Percentiles rank a stretch among this genome's conserved stretches.
Evolutionary conservation across 2,797 vertebrate genomes (phyloP).

Genomic region (Alauda arvensis): DNA sequence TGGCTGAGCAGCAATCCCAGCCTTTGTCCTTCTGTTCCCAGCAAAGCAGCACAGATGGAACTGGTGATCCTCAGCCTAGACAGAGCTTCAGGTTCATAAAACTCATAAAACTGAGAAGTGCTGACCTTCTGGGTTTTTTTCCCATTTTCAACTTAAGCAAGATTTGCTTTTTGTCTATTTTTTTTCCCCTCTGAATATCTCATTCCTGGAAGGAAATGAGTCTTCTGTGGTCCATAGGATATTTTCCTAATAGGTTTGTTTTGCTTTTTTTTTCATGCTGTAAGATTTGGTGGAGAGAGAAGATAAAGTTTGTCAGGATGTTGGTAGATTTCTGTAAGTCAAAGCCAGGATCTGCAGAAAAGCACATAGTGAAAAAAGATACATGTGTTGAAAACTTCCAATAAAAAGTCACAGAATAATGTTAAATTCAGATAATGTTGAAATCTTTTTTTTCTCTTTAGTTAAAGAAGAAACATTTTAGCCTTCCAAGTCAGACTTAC

Average conservation of each 20-base stretch:
- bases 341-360: slow-evolving; percentile 2
- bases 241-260: slow-evolving; percentile 15
- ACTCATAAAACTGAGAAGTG: neutral
- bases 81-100: neutral
- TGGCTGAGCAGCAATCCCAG: neutral
- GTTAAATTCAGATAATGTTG: slow-evolving; percentile 21
- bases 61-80: neutral
- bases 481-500: slow-evolving; percentile 52
- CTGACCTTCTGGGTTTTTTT: neutral
- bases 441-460: neutral
- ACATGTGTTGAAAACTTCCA: neutral
- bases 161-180: neutral
- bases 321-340: slow-evolving; percentile 21
- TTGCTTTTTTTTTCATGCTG: neutral
- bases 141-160: neutral
- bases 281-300: slow-evolving; percentile 1
- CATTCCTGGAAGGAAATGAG: slow-evolving; percentile 37
- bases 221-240: slow-evolving; percentile 19
- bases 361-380: neutral
- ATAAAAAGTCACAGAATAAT: neutral
- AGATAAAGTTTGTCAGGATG: neutral
- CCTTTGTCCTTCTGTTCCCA: neutral
- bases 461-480: slow-evolving; percentile 31
- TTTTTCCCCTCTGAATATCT: neutral
- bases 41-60: neutral